Evolutionary conservation across 1,140 invertebrate genomes (phyloP), one percentile per base, ranked within the genome.

Genomic region (Vanessa tameamea): DNA sequence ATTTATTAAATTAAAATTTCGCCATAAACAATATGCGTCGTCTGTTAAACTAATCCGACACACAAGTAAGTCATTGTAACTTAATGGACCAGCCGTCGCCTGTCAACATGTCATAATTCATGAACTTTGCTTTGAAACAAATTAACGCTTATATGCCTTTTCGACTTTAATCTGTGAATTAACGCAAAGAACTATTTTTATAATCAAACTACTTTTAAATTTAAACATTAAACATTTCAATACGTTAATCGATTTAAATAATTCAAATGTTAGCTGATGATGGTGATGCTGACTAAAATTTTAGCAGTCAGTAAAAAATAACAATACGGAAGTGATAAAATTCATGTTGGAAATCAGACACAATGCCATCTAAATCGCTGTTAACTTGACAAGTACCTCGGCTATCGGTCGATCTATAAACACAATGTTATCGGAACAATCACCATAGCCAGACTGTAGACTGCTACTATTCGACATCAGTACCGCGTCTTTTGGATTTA

Each of bases 371-470:
- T 75, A 70, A 70, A 70, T 70, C 26, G 68, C 23, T 15, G 23
- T 48, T 75, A 66, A 53, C 43, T 31, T 63, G 61, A 74, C 67
- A 67, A 43, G 66, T 47, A 48, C 47, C 63, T 75, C 61, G n/a
- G 23, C n/a, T 66, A 75, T 68, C 50, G 26, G 51, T 20, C 72
- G 63, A 85, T 82, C 83, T 73, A 75, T 79, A 66, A 50, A 73
- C 75, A 85, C 83, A 86, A 86, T 87, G 84, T 82, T 87, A 87
- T 87, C 85, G 50, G 7, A 23, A n/a, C 47, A 59, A 65, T 75
- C 61, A 57, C 23, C 12, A 47, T 48, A 59, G 65, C 65, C 53
- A 31, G 43, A n/a, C 31, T 47, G 66, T 69, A 43, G 23, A 66
- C 47, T 53, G 72, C 57, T 61, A 66, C 16, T 20, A 55, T 74